Conservation (phyloP, 2,888 invertebrate species). For the Glaucopsyche alexis region DNA sequence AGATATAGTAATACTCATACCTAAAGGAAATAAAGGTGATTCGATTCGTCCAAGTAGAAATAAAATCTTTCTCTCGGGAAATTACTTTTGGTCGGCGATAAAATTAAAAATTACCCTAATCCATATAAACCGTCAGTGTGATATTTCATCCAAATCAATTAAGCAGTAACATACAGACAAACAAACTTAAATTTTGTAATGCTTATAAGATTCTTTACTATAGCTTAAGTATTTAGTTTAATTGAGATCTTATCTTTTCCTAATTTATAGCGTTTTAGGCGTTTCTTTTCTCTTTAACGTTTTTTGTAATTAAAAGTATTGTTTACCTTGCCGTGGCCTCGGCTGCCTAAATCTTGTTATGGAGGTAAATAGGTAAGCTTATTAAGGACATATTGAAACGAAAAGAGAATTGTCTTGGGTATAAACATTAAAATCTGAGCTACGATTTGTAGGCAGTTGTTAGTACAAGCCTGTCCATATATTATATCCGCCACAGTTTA, state of each 20-base stretch:
- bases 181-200: background rate
- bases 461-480: too few species aligned
- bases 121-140: background rate
- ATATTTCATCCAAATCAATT: background rate
- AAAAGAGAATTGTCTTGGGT: slow-evolving; percentile 3
- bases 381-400: background rate
- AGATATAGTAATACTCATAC: background rate
- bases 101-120: background rate
- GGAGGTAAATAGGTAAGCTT: slow-evolving; percentile 18
- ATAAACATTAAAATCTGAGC: background rate
- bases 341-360: background rate
- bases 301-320: slow-evolving; percentile 10
- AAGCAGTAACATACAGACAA: background rate
- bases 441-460: too few species aligned
- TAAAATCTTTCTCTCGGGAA: background rate
- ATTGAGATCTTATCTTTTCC: slow-evolving; percentile 1
- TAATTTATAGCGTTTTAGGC: slow-evolving; percentile 2
- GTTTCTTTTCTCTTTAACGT: background rate
- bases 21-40: background rate
- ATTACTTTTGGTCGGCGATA: background rate
- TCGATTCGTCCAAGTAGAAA: background rate
- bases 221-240: background rate
- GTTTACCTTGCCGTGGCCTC: background rate
- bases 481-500: too few species aligned
- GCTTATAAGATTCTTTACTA: background rate